These are phyloP conservation scores for Sus cebifrons DNA, from an alignment of 2,797 vertebrate species.

Conservation along the genomic window DNA sequence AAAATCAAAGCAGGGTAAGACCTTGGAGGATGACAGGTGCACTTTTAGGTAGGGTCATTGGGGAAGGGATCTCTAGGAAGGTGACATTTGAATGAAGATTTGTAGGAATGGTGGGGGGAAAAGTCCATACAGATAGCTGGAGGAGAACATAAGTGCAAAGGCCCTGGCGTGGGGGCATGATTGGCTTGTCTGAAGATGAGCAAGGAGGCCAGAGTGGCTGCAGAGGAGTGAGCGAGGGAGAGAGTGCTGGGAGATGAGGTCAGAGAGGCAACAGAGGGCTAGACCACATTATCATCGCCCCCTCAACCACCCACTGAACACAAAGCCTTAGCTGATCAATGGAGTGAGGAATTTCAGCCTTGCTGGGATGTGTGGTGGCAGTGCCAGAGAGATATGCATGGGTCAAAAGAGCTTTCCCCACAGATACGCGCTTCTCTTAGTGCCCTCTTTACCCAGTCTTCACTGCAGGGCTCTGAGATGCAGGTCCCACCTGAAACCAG, in stretches of 20 bases:
- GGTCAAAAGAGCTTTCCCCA: slow-evolving; percentile 10
- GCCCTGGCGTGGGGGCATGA: not conserved
- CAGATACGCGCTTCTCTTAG: not conserved
- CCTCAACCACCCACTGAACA: not conserved
- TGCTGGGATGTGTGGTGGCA: not conserved
- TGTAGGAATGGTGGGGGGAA: not conserved
- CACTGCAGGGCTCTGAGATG: slow-evolving; percentile 24
- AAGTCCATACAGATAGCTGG: not conserved
- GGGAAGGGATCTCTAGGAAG: not conserved
- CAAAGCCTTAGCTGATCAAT: slow-evolving; percentile 22
- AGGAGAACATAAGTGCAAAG: slow-evolving; percentile 47
- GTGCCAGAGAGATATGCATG: not conserved
- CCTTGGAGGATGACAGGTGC: not conserved
- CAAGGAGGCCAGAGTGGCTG: slow-evolving; percentile 13
- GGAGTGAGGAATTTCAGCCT: slow-evolving; percentile 6
- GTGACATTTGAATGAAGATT: slow-evolving; percentile 34
- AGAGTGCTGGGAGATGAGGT: not conserved
- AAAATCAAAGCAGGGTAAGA: not conserved
- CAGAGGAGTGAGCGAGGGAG: not conserved
- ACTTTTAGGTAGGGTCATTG: not conserved
- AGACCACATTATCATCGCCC: not conserved
- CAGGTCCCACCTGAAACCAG: slow-evolving; percentile 12
- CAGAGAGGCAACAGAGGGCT: not conserved
- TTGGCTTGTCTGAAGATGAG: not conserved
- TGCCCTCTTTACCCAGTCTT: slow-evolving; percentile 9